phyloP scores from a whole-genome alignment of 2,797 vertebrate species.

The Eremophila alpestris region DNA sequence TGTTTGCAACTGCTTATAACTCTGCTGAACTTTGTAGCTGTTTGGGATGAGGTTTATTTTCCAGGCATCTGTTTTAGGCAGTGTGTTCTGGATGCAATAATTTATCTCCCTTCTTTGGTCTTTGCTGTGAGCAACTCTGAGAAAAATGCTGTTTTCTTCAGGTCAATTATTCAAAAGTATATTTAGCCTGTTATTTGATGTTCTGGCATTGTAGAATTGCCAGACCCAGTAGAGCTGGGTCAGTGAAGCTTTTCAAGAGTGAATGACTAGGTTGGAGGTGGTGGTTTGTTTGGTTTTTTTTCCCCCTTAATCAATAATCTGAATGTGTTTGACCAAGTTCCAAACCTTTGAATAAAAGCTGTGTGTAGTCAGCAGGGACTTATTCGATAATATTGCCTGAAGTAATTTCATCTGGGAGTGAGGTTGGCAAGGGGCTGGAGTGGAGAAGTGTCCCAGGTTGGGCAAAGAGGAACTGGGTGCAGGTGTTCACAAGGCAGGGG shows the following conservation, averaged over 20 bases:
- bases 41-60: slow-evolving; percentile 9
- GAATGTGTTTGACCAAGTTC: background rate
- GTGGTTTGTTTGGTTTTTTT: background rate
- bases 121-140: background rate
- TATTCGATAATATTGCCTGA: background rate
- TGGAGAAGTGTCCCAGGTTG: background rate
- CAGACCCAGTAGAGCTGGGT: background rate
- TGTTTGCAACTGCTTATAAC: background rate
- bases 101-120: background rate
- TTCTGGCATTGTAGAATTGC: background rate
- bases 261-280: background rate
- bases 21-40: background rate
- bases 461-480: background rate
- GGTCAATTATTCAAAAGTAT: background rate
- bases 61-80: background rate
- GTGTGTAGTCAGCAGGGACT: background rate
- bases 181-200: background rate
- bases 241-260: background rate
- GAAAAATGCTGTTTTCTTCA: background rate
- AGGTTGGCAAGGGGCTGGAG: background rate
- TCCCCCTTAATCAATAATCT: background rate
- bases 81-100: background rate
- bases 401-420: background rate
- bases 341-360: background rate
- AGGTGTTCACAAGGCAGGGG: background rate